These are phyloP conservation scores for Scaptodrosophila lebanonensis DNA, from an alignment of 1,140 invertebrate species.

Conservation along the genomic window DNA sequence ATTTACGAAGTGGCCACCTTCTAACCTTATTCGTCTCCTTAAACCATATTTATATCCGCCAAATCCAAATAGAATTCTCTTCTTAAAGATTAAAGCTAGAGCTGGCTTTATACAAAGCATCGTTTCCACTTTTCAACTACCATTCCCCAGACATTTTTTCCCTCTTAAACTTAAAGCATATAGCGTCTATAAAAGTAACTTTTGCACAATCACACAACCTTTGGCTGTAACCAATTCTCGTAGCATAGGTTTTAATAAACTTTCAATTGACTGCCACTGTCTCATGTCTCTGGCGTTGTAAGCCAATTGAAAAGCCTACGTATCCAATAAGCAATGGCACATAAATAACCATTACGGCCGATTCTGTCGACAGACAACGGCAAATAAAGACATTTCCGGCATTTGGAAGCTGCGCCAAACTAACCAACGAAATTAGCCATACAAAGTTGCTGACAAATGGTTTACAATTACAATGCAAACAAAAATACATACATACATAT, in stretches of 20 bases:
- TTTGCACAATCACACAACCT: too few species aligned
- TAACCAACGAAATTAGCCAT: constrained; percentile 45
- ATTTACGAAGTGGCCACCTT: too few species aligned
- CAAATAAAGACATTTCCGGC: constrained; percentile 69
- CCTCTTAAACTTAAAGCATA: too few species aligned
- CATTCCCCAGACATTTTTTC: too few species aligned
- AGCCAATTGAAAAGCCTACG: constrained; percentile 39
- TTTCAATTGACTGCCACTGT: constrained; percentile 18
- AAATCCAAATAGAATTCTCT: too few species aligned
- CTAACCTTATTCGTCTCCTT: too few species aligned
- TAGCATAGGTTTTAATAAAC: constrained; percentile 24
- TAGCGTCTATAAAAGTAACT: too few species aligned
- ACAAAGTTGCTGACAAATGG: constrained; percentile 66
- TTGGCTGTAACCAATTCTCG: not conserved
- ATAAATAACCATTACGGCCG: constrained; percentile 37
- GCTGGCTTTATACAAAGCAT: too few species aligned
- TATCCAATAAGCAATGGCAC: constrained; percentile 53
- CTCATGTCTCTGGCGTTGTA: constrained; percentile 14
- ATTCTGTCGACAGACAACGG: constrained; percentile 40
- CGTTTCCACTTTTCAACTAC: too few species aligned
- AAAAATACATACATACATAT: too few species aligned
- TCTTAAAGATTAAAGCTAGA: too few species aligned
- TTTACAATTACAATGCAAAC: constrained; percentile 66
- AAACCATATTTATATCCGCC: too few species aligned
- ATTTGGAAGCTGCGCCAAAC: constrained; percentile 23